Evolutionary conservation across 2,113 vertebrate species (phyloP), one percentile per base, ranked within the genome.

Genomic region (Anarrhichthys ocellatus): DNA sequence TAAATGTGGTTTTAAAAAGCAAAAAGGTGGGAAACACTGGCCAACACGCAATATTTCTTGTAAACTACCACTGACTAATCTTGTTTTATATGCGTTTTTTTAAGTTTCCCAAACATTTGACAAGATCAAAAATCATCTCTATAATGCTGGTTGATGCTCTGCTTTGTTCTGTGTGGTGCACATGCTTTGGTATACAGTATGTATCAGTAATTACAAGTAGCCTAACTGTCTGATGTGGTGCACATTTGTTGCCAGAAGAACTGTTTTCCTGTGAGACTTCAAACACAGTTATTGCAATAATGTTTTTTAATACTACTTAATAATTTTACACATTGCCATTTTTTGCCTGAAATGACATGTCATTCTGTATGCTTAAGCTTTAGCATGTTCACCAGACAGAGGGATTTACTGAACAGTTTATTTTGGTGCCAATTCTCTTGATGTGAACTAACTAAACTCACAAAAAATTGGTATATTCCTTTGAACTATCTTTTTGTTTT

Each of bases 1-100:
- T 62, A 54, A 36, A 22, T 58, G 29, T 50, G 44, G 6, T 56
- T 70, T 52, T 61, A 50, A 20, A 34, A 59, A 59, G 24, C 24
- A 1, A 66, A 75, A 74, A 20, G 17, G 40, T 77, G 38, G 74
- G 44, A 80, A 82, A 85, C 70, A 79, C 74, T 84, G 81, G 22
- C 59, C 54, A 71, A 74, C 62, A 65, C 14, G 5, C 10, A 24
- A 5, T 77, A 17, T 69, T 44, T 56, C 67, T 58, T 48, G 7
- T 59, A 34, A 70, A 82, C 32, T 24, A 64, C 56, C 86, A 80
- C 85, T 82, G 65, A 80, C 65, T 27, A 34, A 50, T 58, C 80
- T 75, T 83, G 29, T 4, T 85, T 58, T 0, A 22, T 29, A 27
- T 7, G 38, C 20, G 17, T 42, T 75, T 15, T 14, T 10, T 36